Base-by-base conservation (phyloP, 2,888 invertebrate species). In the Molanna angustata region DNA sequence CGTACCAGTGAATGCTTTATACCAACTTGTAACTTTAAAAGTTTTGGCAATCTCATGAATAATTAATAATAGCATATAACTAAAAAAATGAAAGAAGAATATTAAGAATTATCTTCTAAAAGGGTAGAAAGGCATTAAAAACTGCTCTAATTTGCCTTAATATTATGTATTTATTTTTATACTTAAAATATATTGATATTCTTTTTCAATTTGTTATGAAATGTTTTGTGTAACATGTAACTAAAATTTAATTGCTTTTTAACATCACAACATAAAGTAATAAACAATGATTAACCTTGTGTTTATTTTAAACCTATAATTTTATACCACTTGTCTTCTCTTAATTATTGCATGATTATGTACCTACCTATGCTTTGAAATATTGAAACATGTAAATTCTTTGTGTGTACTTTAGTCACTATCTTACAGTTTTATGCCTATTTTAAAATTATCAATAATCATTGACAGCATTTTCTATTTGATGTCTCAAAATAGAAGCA, bases 91-190 rank as follows among this genome's bases (percentile, higher is more conserved):
- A 49, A 49, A 43, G 32, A 43, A 39, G 35, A 44, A 31, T 14
- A 45, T 19, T 20, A 31, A 45, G 27, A 45, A 35, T 45, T 14
- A 20, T 33, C 33, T 33, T 32, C 33, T 45, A 18, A 21, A 39
- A 47, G 39, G 47, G 47, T 47, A 47, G 47, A 47, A 47, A 47
- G 47, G 47, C 39, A 49, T 49, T 49, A 33, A 31, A 40, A 40
- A 56, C 49, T 52, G 51, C 54, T 56, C 56, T 56, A 49, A 54
- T 56, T 56, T 51, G 56, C 56, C 56, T 59, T 59, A 59, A 56
- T 59, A 59, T 56, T 59, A n/a, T n/a, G n/a, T 56, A 56, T 58
- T 58, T 58, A 54, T 56, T 45, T 48, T 52, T 43, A 48, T 48
- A 54, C 52, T 52, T 53, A 53, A 20, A 53, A 20, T 31, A 40